Base-by-base conservation (phyloP, 2,113 vertebrate species). In the Ophthalmolycus amberensis region DNA sequence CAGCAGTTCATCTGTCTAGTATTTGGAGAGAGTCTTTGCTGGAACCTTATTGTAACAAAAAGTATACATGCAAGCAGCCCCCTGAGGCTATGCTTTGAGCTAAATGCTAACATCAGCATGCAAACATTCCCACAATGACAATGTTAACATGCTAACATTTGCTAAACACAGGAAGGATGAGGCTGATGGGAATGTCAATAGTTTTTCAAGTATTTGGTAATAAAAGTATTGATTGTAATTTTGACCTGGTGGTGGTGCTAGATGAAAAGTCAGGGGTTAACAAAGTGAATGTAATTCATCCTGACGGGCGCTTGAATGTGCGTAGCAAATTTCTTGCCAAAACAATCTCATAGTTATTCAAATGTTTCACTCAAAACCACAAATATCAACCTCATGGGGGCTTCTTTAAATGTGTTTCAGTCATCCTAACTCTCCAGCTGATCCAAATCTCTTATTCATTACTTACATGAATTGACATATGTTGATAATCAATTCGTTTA, bases 1-100 rank as follows among this genome's bases (percentile, higher is more conserved):
- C 75, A 75, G 12, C 44, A 70, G 37, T 58, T 70, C 25, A 66
- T 69, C 42, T 50, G 73, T 56, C 27, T 4, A 32, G 29, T 16
- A 64, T 66, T 66, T 37, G 25, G 1, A 68, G 3, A 62, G 27
- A 29, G 16, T 34, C 38, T 80, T 15, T 38, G n/a, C 42, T 29
- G 32, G 32, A 56, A 38, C 48, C 16, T 10, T 29, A 54, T 25
- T 48, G 34, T 18, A 12, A 69, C 44, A 32, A 67, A 10, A 50
- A 1, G 42, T 58, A 11, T 50, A 67, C 1, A 46, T 32, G 22
- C n/a, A 27, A 18, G 40, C 40, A 67, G 25, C 14, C 5, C 65
- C 10, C 15, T 29, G 9, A 68, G 15, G n/a, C 11, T 58, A 56
- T 25, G n/a, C 4, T 27, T 50, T 50, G 18, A 50, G 46, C 16